phyloP scores from a whole-genome alignment of 2,113 vertebrate species.

The Semnornis frantzii region DNA sequence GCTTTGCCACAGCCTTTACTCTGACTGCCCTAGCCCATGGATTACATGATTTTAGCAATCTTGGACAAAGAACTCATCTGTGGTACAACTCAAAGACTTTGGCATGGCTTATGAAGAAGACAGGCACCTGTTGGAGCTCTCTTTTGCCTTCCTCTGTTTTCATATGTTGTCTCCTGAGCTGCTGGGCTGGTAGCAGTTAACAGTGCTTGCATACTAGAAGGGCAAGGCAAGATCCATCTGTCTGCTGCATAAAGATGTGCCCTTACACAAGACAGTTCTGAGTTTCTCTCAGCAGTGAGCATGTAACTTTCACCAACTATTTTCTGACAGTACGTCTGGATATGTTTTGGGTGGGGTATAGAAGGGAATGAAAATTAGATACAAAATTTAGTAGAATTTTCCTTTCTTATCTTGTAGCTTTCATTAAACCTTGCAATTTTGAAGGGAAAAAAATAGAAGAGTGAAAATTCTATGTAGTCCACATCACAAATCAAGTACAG shows the following conservation, averaged over 20 bases:
- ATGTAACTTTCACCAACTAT: not conserved
- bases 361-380: not conserved
- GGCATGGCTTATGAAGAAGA: not conserved
- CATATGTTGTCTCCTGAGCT: not conserved
- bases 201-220: not conserved
- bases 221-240: not conserved
- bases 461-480: not conserved
- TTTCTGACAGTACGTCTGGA: not conserved
- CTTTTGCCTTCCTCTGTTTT: not conserved
- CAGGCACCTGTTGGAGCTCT: not conserved
- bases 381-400: not conserved
- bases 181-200: not conserved
- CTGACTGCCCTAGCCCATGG: not conserved
- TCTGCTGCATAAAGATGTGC: not conserved
- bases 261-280: not conserved
- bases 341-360: not conserved
- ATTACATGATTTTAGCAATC: not conserved
- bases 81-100: not conserved
- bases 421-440: not conserved
- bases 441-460: not conserved
- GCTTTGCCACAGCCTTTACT: not conserved
- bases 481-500: not conserved
- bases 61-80: not conserved
- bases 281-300: not conserved
- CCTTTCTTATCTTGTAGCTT: not conserved